Base-by-base conservation (phyloP, 2,888 invertebrate genomes). In the Drosophila neoperkinsi region DNA sequence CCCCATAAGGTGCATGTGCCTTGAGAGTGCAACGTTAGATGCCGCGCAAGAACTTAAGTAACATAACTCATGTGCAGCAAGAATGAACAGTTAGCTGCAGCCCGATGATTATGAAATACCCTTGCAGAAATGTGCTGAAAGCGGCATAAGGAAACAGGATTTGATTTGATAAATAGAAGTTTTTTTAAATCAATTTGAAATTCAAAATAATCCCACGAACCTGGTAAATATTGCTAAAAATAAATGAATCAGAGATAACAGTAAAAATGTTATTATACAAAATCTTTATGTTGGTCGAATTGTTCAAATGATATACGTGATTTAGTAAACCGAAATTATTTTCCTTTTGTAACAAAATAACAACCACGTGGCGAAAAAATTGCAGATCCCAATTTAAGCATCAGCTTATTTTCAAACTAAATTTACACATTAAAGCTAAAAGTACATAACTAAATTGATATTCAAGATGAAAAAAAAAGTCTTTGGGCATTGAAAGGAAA, bases 31-130 rank as follows among this genome's bases (percentile, higher is more conserved):
- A 90, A 84, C 76, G 82, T 84, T 84, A 90, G 86, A 81, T 81
- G 74, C 66, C 84, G 57, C 55, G 75, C 82, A 84, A 82, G 82
- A 90, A 90, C 85, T 88, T 85, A 90, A 85, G 85, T 90, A 85
- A 85, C 84, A 88, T 85, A 85, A 90, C 85, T 85, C 85, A 85
- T 85, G 85, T 85, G 90, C 84, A 90, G 81, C 86, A 82, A 83
- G 81, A 71, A 74, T 58, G 56, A 72, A 71, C 71, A 56, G 61
- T 56, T 43, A 34, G 25, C 41, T 31, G 33, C 25, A 13, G 13
- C 0, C n/a, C 21, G 46, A 6, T 50, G 51, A 31, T 52, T 4
- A 28, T 16, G 10, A n/a, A 3, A 38, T 71, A 57, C 74, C n/a
- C 75, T 74, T 16, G n/a, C 25, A 18, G 18, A 51, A 28, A 51